These are phyloP conservation scores for Dasypus novemcinctus DNA, from an alignment of 2,113 vertebrate species.

Conservation along the genomic window DNA sequence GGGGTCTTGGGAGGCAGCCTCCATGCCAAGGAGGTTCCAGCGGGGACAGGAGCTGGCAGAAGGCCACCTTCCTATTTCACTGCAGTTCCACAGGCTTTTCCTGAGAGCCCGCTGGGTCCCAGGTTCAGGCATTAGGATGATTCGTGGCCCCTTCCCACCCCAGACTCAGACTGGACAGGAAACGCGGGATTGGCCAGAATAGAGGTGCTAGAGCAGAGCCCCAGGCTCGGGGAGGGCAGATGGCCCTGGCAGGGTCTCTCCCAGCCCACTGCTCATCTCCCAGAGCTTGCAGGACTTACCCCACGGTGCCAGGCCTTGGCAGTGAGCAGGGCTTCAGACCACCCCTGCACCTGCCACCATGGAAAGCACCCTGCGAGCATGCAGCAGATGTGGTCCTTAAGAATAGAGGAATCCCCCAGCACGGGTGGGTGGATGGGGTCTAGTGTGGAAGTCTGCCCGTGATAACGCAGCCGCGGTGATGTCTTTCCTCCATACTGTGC, in stretches of 20 bases:
- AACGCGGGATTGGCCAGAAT: not conserved
- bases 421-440: not conserved
- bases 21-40: not conserved
- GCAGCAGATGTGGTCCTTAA: not conserved
- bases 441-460: not conserved
- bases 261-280: not conserved
- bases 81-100: not conserved
- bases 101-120: not conserved
- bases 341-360: not conserved
- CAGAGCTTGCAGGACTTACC: not conserved
- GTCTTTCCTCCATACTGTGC: not conserved
- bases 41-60: not conserved
- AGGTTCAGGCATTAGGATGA: not conserved
- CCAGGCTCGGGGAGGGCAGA: not conserved
- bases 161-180: not conserved
- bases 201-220: not conserved
- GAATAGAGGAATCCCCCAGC: too few relatives aligned
- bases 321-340: not conserved
- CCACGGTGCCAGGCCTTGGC: not conserved
- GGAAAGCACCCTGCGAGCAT: too few relatives aligned
- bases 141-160: not conserved
- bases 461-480: not conserved
- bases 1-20: not conserved
- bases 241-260: not conserved
- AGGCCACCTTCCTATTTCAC: not conserved